phyloP scores from a whole-genome alignment of 2,113 vertebrate genomes.

The Pluvialis apricaria region DNA sequence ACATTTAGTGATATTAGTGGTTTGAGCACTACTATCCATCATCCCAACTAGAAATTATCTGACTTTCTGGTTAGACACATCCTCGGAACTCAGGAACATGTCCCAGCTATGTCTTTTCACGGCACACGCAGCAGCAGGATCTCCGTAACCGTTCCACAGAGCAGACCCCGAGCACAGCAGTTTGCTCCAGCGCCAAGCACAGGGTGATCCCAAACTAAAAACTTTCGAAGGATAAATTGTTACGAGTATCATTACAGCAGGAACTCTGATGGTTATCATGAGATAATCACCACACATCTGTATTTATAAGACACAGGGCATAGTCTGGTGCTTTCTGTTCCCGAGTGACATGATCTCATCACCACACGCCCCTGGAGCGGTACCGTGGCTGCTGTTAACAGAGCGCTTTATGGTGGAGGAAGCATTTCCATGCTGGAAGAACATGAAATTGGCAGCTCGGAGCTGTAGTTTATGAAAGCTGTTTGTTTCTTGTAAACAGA shows the following conservation, averaged over 20 bases:
- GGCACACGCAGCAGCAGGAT: not conserved
- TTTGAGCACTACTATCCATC: not conserved
- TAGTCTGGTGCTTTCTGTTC: not conserved
- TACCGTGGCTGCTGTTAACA: not conserved
- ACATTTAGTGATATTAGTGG: not conserved
- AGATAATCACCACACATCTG: slow-evolving; percentile 9
- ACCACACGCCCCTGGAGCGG: not conserved
- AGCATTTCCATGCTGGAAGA: not conserved
- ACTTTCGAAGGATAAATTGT: not conserved
- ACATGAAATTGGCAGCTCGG: not conserved
- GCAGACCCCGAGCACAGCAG: not conserved
- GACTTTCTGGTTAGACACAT: not conserved
- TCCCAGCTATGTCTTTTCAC: not conserved
- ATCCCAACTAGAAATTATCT: not conserved
- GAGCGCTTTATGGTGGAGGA: not conserved
- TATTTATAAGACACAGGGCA: not conserved
- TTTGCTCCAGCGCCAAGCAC: not conserved
- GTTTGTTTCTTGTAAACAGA: slow-evolving; percentile 12
- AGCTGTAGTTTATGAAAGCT: not conserved
- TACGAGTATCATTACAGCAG: not conserved
- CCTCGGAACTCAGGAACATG: not conserved
- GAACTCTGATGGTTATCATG: not conserved
- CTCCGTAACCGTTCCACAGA: not conserved
- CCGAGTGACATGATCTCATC: slow-evolving; percentile 3
- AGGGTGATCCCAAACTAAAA: not conserved